These are phyloP conservation scores for Rhagoletis zephyria DNA, from an alignment of 1,140 invertebrate species.

Conservation along the genomic window DNA sequence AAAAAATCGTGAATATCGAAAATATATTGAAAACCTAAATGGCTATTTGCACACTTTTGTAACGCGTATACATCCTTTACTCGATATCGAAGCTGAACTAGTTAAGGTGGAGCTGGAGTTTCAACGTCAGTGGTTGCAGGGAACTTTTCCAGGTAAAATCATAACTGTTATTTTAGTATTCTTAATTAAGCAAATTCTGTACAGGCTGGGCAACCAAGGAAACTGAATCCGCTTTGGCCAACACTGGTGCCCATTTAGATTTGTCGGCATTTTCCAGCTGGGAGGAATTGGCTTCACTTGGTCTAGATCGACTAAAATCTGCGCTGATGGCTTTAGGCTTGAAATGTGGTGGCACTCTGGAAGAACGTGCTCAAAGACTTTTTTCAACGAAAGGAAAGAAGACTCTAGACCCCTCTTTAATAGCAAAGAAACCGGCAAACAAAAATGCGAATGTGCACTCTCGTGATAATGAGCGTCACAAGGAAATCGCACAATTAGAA, in stretches of 20 bases:
- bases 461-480: slow-evolving; percentile 83
- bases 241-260: slow-evolving; percentile 95
- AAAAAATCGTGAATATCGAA: slow-evolving; percentile 93
- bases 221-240: slow-evolving; percentile 91
- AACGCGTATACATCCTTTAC: slow-evolving; percentile 89
- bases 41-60: slow-evolving; percentile 92
- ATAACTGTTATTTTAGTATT: neutral
- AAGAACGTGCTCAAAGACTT: slow-evolving; percentile 95
- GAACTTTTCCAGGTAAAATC: slow-evolving; percentile 83
- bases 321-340: slow-evolving; percentile 96
- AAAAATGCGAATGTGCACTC: slow-evolving; percentile 79
- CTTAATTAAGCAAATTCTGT: neutral
- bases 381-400: slow-evolving; percentile 96
- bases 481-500: slow-evolving; percentile 89
- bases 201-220: slow-evolving; percentile 92
- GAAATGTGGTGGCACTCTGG: slow-evolving; percentile 98
- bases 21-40: slow-evolving; percentile 88
- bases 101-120: slow-evolving; percentile 87
- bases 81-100: slow-evolving; percentile 87
- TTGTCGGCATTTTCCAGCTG: slow-evolving; percentile 96
- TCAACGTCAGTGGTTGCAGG: slow-evolving; percentile 89
- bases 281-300: slow-evolving; percentile 96
- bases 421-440: slow-evolving; percentile 85
- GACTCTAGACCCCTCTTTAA: slow-evolving; percentile 89
- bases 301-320: slow-evolving; percentile 96